A percentile compares a stretch with the other conserved stretches of the same genome.
Evolutionary conservation across 2,797 vertebrate genomes (phyloP).

Genomic region (Varecia variegata): DNA sequence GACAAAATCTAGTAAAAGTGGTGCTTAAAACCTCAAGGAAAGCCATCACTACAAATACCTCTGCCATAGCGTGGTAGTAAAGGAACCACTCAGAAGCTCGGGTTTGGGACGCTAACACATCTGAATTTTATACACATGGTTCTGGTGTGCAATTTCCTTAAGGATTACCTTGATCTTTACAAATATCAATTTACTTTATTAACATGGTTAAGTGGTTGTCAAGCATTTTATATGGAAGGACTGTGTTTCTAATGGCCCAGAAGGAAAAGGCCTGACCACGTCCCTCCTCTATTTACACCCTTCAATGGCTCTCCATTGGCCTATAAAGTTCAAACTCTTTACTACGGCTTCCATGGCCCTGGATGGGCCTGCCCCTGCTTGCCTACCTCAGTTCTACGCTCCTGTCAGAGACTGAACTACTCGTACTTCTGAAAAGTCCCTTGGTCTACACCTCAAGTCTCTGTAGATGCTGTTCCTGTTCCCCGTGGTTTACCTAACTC

Average conservation of each 20-base stretch:
- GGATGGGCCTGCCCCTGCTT: constrained; percentile 45
- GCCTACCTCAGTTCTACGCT: constrained; percentile 3
- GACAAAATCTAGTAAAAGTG: constrained; percentile 50
- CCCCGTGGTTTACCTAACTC: not conserved
- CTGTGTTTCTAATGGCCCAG: constrained; percentile 72
- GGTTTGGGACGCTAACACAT: constrained; percentile 24
- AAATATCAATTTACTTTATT: constrained; percentile 79
- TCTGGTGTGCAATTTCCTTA: constrained; percentile 63
- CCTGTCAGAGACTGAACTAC: not conserved
- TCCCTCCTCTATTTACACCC: constrained; percentile 75
- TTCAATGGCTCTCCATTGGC: constrained; percentile 75
- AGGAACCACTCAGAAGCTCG: constrained; percentile 5
- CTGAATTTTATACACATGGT: constrained; percentile 67
- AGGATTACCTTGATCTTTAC: constrained; percentile 74
- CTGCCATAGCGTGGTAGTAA: not conserved
- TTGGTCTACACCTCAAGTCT: not conserved
- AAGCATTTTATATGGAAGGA: constrained; percentile 72
- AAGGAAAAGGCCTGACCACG: constrained; percentile 68
- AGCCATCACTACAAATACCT: constrained; percentile 17
- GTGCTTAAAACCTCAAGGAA: constrained; percentile 46
- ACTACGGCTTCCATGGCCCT: constrained; percentile 65
- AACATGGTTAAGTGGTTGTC: constrained; percentile 71
- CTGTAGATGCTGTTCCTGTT: not conserved
- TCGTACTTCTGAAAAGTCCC: not conserved
- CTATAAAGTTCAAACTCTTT: constrained; percentile 75